Percentiles rank a stretch among this genome's conserved stretches.
These are phyloP conservation scores for Porphyrio hochstetteri DNA, from an alignment of 2,113 vertebrate species.

Conservation along the genomic window DNA sequence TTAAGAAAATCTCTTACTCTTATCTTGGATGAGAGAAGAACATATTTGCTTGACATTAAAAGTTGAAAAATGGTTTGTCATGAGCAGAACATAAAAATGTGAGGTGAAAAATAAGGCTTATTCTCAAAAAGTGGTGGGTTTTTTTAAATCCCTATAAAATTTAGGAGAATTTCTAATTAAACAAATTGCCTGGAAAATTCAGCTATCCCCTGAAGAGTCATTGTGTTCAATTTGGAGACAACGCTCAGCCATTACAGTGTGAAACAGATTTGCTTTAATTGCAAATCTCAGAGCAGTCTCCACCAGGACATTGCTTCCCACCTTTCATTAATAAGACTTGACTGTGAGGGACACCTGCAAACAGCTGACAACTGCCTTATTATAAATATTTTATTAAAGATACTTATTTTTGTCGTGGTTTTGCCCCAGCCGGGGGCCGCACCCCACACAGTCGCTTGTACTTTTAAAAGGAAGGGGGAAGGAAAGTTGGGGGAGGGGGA, in stretches of 20 bases:
- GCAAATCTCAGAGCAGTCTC: background rate
- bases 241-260: background rate
- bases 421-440: no score
- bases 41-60: background rate
- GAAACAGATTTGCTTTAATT: constrained; percentile 11
- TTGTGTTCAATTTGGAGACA: background rate
- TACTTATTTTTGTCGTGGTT: no score
- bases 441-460: no score
- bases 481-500: no score
- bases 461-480: no score
- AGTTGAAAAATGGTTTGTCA: background rate
- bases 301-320: background rate
- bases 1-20: background rate
- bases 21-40: background rate
- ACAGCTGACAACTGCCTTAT: background rate
- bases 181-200: background rate
- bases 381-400: constrained; percentile 5
- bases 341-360: background rate
- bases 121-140: background rate
- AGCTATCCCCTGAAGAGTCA: background rate
- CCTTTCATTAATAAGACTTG: background rate
- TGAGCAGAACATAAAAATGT: background rate
- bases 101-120: background rate
- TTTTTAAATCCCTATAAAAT: background rate
- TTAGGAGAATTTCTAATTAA: constrained; percentile 7